Evolutionary conservation across 1,140 invertebrate genomes (phyloP).

Genomic region (Eufriesea mexicana): DNA sequence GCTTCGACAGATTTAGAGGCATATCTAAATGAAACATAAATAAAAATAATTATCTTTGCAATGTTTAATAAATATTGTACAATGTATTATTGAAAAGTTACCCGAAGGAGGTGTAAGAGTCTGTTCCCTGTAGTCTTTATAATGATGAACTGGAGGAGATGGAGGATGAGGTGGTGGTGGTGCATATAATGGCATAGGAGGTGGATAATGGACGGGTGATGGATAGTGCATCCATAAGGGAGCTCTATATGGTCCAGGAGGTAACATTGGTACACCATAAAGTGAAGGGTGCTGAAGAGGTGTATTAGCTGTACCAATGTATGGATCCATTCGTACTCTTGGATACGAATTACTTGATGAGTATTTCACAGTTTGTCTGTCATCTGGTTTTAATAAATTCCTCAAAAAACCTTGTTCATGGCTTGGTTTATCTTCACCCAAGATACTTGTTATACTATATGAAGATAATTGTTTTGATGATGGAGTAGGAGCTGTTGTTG

Average conservation of each 20-base stretch:
- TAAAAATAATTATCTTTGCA: not conserved
- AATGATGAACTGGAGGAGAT: conserved; percentile 78
- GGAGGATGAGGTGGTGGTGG: conserved; percentile 77
- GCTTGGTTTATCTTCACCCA: conserved; percentile 83
- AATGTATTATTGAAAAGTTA: conserved; percentile 46
- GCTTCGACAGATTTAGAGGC: conserved; percentile 82
- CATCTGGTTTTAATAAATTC: conserved; percentile 79
- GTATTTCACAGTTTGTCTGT: conserved; percentile 78
- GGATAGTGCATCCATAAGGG: conserved; percentile 84
- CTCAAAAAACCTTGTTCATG: conserved; percentile 79
- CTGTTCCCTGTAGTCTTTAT: conserved; percentile 82
- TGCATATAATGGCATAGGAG: conserved; percentile 78
- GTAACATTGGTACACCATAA: conserved; percentile 79
- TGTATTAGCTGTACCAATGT: conserved; percentile 72
- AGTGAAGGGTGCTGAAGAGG: conserved; percentile 76
- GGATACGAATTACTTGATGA: conserved; percentile 77
- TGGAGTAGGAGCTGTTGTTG: conserved; percentile 70
- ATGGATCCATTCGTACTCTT: conserved; percentile 76
- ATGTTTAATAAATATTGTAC: not conserved
- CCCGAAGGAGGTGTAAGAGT: conserved; percentile 81
- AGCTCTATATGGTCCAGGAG: conserved; percentile 81
- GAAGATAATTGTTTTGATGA: conserved; percentile 85
- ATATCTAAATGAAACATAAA: conserved; percentile 73
- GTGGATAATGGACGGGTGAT: conserved; percentile 81
- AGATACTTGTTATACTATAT: conserved; percentile 90